phyloP scores from a whole-genome alignment of 2,797 vertebrate genomes.

The Passerculus sandwichensis region DNA sequence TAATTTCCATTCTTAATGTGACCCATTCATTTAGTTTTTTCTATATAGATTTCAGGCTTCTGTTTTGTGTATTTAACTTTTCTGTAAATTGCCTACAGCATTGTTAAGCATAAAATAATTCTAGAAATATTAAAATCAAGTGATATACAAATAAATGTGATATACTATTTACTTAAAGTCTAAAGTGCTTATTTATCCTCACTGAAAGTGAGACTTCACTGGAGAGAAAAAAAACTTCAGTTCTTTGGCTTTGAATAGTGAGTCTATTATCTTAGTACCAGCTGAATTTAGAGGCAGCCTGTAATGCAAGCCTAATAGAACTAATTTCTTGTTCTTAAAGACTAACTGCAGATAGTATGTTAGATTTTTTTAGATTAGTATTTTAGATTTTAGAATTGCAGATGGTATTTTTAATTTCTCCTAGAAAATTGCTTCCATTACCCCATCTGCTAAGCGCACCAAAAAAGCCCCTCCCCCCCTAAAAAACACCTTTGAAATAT shows the following conservation, averaged over 20 bases:
- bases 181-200: neutral
- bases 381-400: neutral
- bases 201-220: neutral
- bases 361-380: neutral
- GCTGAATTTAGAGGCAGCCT: neutral
- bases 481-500: neutral
- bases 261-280: neutral
- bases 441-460: neutral
- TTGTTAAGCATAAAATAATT: neutral
- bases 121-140: neutral
- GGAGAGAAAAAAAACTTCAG: neutral
- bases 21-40: neutral
- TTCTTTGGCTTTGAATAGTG: neutral
- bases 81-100: neutral
- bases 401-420: neutral
- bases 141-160: neutral
- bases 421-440: neutral
- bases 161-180: neutral
- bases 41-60: neutral
- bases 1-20: neutral
- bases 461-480: fast-evolving
- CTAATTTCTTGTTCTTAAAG: neutral
- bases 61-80: neutral
- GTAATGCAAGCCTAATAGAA: neutral
- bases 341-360: neutral